Base-by-base conservation (phyloP, 2,888 invertebrate genomes). In the Drosophila robusta region DNA sequence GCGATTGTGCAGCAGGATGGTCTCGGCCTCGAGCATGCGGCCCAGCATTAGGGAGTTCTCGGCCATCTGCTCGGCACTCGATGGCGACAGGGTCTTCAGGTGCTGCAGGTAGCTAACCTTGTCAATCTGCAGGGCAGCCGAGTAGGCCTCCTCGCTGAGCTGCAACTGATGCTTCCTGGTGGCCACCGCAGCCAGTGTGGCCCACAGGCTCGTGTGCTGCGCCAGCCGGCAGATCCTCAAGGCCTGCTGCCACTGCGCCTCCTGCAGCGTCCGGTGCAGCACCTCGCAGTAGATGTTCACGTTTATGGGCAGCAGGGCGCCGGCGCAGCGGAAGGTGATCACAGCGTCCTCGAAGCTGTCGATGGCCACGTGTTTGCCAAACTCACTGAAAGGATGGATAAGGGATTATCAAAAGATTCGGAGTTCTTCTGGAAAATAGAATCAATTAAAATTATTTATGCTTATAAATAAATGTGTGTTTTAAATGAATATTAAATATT, bases 121-220 rank as follows among this genome's bases (percentile, higher is more conserved):
- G 86, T 97, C 96, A 63, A 94, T 95, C 92, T 97, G 95, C 81
- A 95, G 94, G n/a, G 98, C 95, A 9, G 97, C 96, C 8, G 98
- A 97, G 91, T 98, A 99, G 0, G 98, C 98, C 90, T 98, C 97
- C 93, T 99, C 99, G 14, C 99, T 98, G 6, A 98, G 96, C 64
- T 96, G 95, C 56, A 98, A 92, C 85, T 98, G 96, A 90, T 96
- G 96, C 69, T 96, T 95, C 76, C 97, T 96, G 62, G 97, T 96
- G 1, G 99, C 96, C 91, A 98, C 94, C 0, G 98, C 97, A 0
- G 99, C 99, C 78, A 99, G 93, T 76, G 97, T 97, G 0, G 98
- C 97, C 99, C 99, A 99, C 14, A 98, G 93, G n/a, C 95, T 95
- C 64, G 93, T 93, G 75, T 94, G 94, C 91, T 92, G 91, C 0